A percentile compares a stretch with the other conserved stretches of the same genome.
phyloP scores from a whole-genome alignment of 2,113 vertebrate genomes.

The Centropus bengalensis region DNA sequence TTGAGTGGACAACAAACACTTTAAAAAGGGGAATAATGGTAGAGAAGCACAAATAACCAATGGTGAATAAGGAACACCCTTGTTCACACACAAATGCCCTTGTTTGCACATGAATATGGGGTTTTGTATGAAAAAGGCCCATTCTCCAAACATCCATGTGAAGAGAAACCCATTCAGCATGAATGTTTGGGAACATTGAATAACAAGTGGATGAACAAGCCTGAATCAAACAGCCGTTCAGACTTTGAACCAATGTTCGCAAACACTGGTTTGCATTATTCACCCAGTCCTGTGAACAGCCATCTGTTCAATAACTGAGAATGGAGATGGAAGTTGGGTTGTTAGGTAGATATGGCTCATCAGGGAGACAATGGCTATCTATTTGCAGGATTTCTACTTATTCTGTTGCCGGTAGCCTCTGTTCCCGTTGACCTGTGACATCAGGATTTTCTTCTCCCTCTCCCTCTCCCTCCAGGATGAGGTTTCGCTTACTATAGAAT shows the following conservation, averaged over 20 bases:
- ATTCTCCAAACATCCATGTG: constrained; percentile 69
- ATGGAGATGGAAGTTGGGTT: constrained; percentile 63
- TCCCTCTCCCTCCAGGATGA: not conserved
- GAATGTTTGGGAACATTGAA: constrained; percentile 65
- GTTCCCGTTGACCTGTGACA: not conserved
- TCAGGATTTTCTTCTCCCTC: not conserved
- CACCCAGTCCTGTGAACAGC: constrained; percentile 49
- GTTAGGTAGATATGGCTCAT: constrained; percentile 62
- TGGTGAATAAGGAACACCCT: constrained; percentile 48
- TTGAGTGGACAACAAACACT: constrained; percentile 50
- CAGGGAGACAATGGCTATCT: constrained; percentile 53
- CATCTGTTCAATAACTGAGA: constrained; percentile 72
- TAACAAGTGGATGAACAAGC: constrained; percentile 68
- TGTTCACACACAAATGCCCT: constrained; percentile 65
- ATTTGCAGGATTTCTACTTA: constrained; percentile 36
- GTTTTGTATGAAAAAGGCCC: constrained; percentile 60
- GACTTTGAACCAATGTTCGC: constrained; percentile 65
- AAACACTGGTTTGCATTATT: constrained; percentile 67
- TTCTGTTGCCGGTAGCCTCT: not conserved
- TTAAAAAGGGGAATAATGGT: constrained; percentile 36
- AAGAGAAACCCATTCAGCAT: constrained; percentile 64
- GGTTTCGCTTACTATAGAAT: not conserved
- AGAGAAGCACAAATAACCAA: constrained; percentile 45
- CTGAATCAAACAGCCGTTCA: constrained; percentile 68
- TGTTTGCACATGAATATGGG: constrained; percentile 71